phyloP scores from a whole-genome alignment of 2,888 invertebrate species.

The Scrobipalpa atriplicella region DNA sequence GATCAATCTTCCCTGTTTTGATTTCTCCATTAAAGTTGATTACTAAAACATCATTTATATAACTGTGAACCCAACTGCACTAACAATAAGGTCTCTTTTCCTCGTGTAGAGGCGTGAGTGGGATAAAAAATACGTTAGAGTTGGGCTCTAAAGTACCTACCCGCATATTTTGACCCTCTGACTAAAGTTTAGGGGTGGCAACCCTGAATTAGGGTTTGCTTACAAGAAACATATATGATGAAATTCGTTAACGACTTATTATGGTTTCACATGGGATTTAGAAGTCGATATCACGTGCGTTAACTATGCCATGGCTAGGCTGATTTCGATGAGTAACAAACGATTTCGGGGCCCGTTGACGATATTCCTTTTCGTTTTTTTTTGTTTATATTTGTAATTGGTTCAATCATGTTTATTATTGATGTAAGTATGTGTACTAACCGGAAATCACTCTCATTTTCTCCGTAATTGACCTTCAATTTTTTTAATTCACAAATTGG shows the following conservation, averaged over 20 bases:
- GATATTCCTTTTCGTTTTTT: too few relatives aligned
- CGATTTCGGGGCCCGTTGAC: too few relatives aligned
- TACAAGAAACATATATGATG: constrained; percentile 50
- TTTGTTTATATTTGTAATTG: too few relatives aligned
- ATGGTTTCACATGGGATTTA: constrained; percentile 24
- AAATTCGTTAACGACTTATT: constrained; percentile 43
- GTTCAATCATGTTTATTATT: too few relatives aligned
- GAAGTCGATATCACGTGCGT: neutral
- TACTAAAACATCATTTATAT: constrained; percentile 50
- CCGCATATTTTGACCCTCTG: constrained; percentile 71
- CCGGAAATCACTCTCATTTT: too few relatives aligned
- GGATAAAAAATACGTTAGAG: constrained; percentile 55
- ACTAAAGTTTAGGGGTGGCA: constrained; percentile 59
- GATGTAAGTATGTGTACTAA: too few relatives aligned
- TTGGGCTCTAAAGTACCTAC: constrained; percentile 56
- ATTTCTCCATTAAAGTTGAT: constrained; percentile 69
- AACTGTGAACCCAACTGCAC: constrained; percentile 30
- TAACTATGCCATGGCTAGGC: too few relatives aligned
- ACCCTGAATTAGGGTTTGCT: constrained; percentile 54
- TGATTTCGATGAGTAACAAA: too few relatives aligned
- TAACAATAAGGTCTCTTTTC: constrained; percentile 39
- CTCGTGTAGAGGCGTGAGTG: constrained; percentile 29
- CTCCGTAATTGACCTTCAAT: neutral
- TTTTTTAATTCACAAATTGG: neutral
- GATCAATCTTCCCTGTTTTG: constrained; percentile 73